A percentile compares a stretch with the other conserved stretches of the same genome.
Evolutionary conservation across 2,113 vertebrate species (phyloP).

Genomic region (Copsychus sechellarum): DNA sequence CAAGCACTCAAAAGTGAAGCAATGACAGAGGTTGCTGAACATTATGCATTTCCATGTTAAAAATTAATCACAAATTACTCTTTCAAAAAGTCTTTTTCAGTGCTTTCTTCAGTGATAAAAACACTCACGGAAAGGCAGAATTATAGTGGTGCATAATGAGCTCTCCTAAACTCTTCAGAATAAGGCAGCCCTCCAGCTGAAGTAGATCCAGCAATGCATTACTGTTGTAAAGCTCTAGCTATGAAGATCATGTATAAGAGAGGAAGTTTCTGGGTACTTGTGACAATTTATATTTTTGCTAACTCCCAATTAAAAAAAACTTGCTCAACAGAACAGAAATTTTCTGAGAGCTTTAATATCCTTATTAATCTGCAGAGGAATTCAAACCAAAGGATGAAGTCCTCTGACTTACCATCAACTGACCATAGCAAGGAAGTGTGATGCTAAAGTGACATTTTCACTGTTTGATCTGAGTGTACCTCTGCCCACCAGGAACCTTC

Average conservation of each 20-base stretch:
- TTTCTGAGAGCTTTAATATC: neutral
- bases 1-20: neutral
- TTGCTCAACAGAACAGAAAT: neutral
- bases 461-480: neutral
- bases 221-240: neutral
- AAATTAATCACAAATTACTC: neutral
- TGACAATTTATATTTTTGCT: neutral
- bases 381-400: neutral
- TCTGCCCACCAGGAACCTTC: neutral
- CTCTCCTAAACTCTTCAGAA: neutral
- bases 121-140: neutral
- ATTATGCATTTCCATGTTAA: neutral
- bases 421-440: neutral
- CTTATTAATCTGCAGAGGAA: neutral
- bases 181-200: neutral
- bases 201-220: neutral
- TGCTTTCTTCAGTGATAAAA: conserved; percentile 12
- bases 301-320: neutral
- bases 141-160: neutral
- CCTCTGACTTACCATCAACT: neutral
- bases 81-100: neutral
- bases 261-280: neutral
- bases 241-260: neutral
- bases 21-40: neutral
- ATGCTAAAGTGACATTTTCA: neutral